phyloP scores from a whole-genome alignment of 2,113 vertebrate species.

The Onychostruthus taczanowskii region DNA sequence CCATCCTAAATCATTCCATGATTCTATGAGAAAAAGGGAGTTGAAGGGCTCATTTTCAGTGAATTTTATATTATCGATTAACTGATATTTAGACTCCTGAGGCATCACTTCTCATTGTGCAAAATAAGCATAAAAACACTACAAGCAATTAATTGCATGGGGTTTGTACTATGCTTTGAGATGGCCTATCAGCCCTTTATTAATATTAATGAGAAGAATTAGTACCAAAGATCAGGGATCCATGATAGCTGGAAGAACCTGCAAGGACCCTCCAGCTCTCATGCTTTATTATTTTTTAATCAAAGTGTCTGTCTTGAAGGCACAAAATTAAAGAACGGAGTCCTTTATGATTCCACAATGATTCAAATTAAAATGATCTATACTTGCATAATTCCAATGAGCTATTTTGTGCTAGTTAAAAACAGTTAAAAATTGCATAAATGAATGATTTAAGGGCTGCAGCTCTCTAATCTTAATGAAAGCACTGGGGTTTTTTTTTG shows the following conservation, averaged over 20 bases:
- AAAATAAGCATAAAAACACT: conserved; percentile 79
- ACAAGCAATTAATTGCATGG: conserved; percentile 76
- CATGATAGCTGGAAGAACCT: conserved; percentile 69
- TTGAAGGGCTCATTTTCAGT: conserved; percentile 55
- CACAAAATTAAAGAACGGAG: conserved; percentile 76
- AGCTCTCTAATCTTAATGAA: conserved; percentile 72
- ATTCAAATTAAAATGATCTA: conserved; percentile 83
- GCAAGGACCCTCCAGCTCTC: conserved; percentile 72
- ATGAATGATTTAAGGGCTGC: conserved; percentile 70
- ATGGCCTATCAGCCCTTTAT: conserved; percentile 73
- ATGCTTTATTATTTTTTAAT: conserved; percentile 84
- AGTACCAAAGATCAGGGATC: conserved; percentile 75
- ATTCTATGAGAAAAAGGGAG: conserved; percentile 6
- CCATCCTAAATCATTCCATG: neutral
- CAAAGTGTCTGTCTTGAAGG: conserved; percentile 79
- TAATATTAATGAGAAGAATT: conserved; percentile 81
- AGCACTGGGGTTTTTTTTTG: neutral
- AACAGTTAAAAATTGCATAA: conserved; percentile 79
- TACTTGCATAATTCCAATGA: conserved; percentile 73
- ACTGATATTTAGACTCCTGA: conserved; percentile 65
- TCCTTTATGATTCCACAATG: conserved; percentile 78
- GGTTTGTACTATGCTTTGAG: conserved; percentile 59
- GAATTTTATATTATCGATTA: conserved; percentile 74
- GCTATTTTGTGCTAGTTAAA: conserved; percentile 79
- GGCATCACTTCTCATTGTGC: conserved; percentile 67